Evolutionary conservation across 64 coral and sea anemone species (phyloP), one percentile per base, ranked within the genome.

Genomic region (Porites lutea): DNA sequence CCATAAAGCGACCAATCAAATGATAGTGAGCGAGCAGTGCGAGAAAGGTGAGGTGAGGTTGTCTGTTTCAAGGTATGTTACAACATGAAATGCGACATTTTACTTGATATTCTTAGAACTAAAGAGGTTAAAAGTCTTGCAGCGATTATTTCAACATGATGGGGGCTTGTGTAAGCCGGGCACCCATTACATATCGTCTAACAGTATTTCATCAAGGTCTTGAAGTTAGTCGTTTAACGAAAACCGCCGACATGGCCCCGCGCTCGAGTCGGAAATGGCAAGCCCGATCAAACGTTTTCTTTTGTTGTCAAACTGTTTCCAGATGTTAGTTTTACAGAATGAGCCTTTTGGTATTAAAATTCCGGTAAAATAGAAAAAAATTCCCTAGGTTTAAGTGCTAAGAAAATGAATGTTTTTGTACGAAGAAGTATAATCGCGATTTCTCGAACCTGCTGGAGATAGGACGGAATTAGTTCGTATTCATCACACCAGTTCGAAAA

Each of bases 211-310:
- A 84, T 84, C 81, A 69, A 69, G 63, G 81, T 65, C 48, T 84
- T 84, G 81, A 84, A 84, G 62, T 53, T 10, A 19, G 63, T 37
- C 81, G 52, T 84, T 84, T 84, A 84, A 69, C 81, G 69, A 45
- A 84, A 61, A 84, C 81, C 81, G 81, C 61, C 62, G 81, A 52
- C 63, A 19, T 70, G 37, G 10, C 81, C 62, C n/a, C n/a, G 47
- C 37, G 47, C 37, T 82, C 59, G 6, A 46, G 79, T 84, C 47
- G 62, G 81, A 69, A 84, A 48, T 47, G 43, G 18, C 48, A 22
- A 52, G 19, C 62, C 27, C 48, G 63, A 84, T 84, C 81, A 51
- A 21, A 44, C 62, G 78, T 74, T 57, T 74, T 43, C 48, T 22
- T 43, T 55, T 21, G 75, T 47, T 4, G 0, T 2, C 11, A 51